A percentile compares a stretch with the other conserved stretches of the same genome.
phyloP scores from a whole-genome alignment of 35 echinoderm and acorn worm genomes.

The Heliocidaris erythrogramma region DNA sequence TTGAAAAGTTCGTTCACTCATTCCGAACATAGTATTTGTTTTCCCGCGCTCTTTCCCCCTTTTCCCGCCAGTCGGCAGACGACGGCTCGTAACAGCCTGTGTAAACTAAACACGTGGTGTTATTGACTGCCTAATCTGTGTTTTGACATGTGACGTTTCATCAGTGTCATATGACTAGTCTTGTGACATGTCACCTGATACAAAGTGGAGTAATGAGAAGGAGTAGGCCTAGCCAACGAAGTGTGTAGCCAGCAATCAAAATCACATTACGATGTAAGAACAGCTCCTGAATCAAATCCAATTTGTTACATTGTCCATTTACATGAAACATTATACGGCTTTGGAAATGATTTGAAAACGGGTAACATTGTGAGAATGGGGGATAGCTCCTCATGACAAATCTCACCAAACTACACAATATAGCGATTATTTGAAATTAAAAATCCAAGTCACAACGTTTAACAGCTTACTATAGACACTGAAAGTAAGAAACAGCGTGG shows the following conservation, averaged over 20 bases:
- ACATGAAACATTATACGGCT: too few relatives aligned
- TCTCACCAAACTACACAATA: too few relatives aligned
- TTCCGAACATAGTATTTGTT: not conserved
- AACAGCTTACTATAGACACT: too few relatives aligned
- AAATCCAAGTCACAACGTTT: too few relatives aligned
- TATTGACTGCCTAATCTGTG: not conserved
- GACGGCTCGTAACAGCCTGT: not conserved
- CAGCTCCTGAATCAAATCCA: not conserved
- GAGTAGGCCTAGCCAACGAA: not conserved
- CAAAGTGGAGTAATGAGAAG: not conserved
- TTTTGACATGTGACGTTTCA: constrained; percentile 10
- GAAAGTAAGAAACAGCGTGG: too few relatives aligned
- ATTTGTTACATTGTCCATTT: too few relatives aligned
- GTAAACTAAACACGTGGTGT: constrained; percentile 4
- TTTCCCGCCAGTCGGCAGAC: not conserved
- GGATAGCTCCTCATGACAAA: too few relatives aligned
- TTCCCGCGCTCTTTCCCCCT: not conserved
- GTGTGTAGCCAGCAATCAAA: not conserved
- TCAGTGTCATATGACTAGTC: not conserved
- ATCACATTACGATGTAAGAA: not conserved
- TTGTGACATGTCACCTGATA: constrained; percentile 3
- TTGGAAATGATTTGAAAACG: too few relatives aligned
- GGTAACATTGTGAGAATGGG: too few relatives aligned
- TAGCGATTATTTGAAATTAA: too few relatives aligned
- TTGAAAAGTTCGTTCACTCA: not conserved